Evolutionary conservation across 2,113 vertebrate genomes (phyloP).

Genomic region (Cinclus mexicanus): DNA sequence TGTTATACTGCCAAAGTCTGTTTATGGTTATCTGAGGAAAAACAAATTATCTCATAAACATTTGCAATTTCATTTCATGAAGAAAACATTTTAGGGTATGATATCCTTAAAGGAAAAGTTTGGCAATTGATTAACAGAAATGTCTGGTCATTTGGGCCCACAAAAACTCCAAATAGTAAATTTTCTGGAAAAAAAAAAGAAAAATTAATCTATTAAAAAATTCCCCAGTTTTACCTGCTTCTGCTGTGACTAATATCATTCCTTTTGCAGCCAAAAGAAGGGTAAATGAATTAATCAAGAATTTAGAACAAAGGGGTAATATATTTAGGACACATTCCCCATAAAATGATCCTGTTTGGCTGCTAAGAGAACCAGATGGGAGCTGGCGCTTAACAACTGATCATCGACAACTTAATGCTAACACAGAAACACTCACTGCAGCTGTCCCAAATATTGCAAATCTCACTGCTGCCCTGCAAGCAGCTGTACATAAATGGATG

Average conservation of each 20-base stretch:
- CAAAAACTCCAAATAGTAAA: background rate
- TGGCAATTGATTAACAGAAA: accelerated
- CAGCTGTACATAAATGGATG: background rate
- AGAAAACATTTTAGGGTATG: background rate
- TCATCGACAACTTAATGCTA: background rate
- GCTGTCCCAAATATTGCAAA: background rate
- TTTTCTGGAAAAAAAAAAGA: background rate
- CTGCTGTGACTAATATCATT: background rate
- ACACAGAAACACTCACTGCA: background rate
- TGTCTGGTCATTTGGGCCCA: background rate
- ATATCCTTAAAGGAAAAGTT: background rate
- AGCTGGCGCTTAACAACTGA: background rate
- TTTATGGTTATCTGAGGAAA: background rate
- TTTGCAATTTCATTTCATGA: background rate
- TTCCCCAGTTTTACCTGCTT: background rate
- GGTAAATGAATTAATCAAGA: background rate
- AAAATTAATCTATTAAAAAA: background rate
- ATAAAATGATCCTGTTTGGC: background rate
- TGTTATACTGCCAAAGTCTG: background rate
- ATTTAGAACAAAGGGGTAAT: background rate
- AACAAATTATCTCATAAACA: background rate
- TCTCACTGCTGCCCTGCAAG: background rate
- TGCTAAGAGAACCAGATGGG: background rate
- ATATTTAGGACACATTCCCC: background rate
- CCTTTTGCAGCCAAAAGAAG: background rate